Evolutionary conservation across 92 coral and sea anemone species (phyloP), one percentile per base, ranked within the genome.

Genomic region (Ricordea florida): DNA sequence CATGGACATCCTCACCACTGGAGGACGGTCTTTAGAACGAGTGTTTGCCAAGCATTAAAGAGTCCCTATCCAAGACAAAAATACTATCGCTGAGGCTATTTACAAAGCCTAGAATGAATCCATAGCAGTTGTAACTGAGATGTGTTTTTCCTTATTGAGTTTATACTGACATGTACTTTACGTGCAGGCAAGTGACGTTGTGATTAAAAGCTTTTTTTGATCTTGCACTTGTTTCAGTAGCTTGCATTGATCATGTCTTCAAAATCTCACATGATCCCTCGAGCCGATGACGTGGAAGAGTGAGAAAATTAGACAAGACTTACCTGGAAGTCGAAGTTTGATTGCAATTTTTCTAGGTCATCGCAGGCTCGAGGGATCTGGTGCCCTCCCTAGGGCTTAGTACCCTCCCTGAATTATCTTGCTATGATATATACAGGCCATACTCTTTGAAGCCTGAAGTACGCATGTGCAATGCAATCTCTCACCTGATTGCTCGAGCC

Each of bases 291-390:
- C 51, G 3, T n/a, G n/a, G n/a, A n/a, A n/a, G n/a, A n/a, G n/a
- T n/a, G n/a, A n/a, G n/a, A n/a, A n/a, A n/a, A n/a, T n/a, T n/a
- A n/a, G n/a, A n/a, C n/a, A n/a, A n/a, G n/a, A n/a, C n/a, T n/a
- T n/a, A n/a, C n/a, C n/a, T 62, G 43, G 60, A 73, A 58, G 70
- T 58, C 43, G 71, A 73, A 73, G 71, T 40, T 73, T 68, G 76
- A 68, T 35, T 60, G 68, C 18, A 17, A 60, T 32, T 60, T 17
- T 60, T 60, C 68, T 60, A 24, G 44, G 68, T 68, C 78, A 70
- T 70, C 66, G 29, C 36, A 21, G 33, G 53, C 64, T 33, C 41
- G 66, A 71, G 55, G 67, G 81, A 66, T 47, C 74, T 25, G 59
- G 80, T 58, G 69, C 70, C 70, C 79, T 56, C 79, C 79, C 79